Evolutionary conservation across 1,140 invertebrate species (phyloP).

Genomic region (Megalopta genalis): DNA sequence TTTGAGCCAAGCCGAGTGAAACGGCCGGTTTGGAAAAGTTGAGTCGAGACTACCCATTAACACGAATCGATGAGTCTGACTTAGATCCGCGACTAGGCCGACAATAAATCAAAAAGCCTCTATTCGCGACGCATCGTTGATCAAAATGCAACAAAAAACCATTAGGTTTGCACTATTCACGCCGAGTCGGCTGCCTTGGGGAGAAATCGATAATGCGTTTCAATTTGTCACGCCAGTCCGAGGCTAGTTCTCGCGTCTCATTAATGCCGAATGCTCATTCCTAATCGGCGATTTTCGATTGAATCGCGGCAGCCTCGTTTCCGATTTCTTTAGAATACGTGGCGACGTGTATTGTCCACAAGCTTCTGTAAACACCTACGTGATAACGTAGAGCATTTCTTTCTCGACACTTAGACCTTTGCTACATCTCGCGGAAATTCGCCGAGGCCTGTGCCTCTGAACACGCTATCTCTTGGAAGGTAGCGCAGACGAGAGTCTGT

Average conservation of each 20-base stretch:
- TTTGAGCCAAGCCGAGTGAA: too few species aligned
- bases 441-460: neutral
- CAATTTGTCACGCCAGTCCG: slow-evolving; percentile 49
- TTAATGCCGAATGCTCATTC: neutral
- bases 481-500: neutral
- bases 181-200: slow-evolving; percentile 20
- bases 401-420: slow-evolving; percentile 38
- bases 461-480: neutral
- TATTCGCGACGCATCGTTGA: slow-evolving; percentile 29
- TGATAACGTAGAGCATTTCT: slow-evolving; percentile 35
- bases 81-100: neutral
- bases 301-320: too few species aligned
- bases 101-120: slow-evolving; percentile 14
- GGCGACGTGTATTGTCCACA: slow-evolving; percentile 62
- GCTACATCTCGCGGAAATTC: slow-evolving; percentile 19
- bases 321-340: neutral
- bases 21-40: neutral
- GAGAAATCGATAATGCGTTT: slow-evolving; percentile 58
- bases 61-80: neutral
- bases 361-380: slow-evolving; percentile 43
- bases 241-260: slow-evolving; percentile 1
- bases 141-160: slow-evolving; percentile 20
- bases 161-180: slow-evolving; percentile 13
- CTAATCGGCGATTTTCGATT: too few species aligned
- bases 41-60: neutral